These are phyloP conservation scores for Ptychodera flava DNA, from an alignment of 35 echinoderm and acorn worm genomes.

Conservation along the genomic window DNA sequence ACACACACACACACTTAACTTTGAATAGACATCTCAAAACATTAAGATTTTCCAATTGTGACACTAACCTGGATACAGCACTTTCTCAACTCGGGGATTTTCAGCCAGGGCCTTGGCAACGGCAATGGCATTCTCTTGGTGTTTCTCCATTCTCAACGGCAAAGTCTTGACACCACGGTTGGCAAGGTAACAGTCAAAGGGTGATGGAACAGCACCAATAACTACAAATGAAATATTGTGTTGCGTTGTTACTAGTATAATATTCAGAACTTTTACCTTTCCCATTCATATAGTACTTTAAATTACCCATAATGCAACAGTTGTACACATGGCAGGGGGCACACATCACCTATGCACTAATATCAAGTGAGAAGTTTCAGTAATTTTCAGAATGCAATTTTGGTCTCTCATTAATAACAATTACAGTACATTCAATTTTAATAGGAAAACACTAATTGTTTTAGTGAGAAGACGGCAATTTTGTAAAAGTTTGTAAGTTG, in stretches of 20 bases:
- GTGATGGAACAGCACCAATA: background rate
- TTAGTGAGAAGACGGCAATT: no score
- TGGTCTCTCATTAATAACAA: background rate
- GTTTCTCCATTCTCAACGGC: background rate
- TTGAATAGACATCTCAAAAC: background rate
- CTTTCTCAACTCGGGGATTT: constrained; percentile 66
- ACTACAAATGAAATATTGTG: background rate
- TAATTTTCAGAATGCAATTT: background rate
- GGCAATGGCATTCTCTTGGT: constrained; percentile 12
- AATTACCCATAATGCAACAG: no score
- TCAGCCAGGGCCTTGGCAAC: constrained; percentile 71
- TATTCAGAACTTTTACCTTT: background rate
- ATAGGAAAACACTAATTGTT: no score
- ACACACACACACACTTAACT: background rate
- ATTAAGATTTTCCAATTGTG: background rate
- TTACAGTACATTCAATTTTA: no score
- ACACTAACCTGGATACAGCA: constrained; percentile 89
- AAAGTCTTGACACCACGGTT: background rate
- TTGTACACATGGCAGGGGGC: no score
- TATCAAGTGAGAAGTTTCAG: background rate
- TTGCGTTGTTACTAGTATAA: background rate
- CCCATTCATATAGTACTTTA: no score
- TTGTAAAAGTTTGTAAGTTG: no score
- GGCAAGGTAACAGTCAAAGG: background rate
- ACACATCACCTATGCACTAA: background rate